These are phyloP conservation scores for Cynodonichthys magdalenae DNA, from an alignment of 2,797 vertebrate genomes.

Conservation along the genomic window DNA sequence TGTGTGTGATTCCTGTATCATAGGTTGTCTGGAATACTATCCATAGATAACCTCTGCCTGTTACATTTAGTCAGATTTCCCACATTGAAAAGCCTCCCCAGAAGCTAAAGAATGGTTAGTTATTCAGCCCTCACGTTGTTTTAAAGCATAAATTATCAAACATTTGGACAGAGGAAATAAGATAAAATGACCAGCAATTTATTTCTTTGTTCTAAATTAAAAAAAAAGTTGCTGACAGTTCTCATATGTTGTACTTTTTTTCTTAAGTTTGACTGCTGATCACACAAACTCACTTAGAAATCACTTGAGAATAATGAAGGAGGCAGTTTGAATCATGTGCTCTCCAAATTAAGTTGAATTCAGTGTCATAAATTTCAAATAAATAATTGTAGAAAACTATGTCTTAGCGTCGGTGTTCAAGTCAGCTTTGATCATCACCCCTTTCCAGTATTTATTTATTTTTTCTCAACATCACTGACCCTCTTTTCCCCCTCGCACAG, in stretches of 20 bases:
- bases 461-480: constrained; percentile 29
- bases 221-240: too few relatives aligned
- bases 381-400: constrained; percentile 21
- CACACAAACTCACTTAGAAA: background rate
- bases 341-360: background rate
- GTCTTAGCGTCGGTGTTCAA: background rate
- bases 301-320: background rate
- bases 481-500: constrained; percentile 17
- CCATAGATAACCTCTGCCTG: constrained; percentile 28
- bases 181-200: too few relatives aligned
- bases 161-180: too few relatives aligned
- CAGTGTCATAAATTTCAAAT: background rate
- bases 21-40: constrained; percentile 48
- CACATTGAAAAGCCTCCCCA: constrained; percentile 12
- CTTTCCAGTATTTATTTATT: constrained; percentile 23
- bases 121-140: too few relatives aligned
- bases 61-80: constrained; percentile 28
- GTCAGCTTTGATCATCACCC: constrained; percentile 30
- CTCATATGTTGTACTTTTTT: background rate
- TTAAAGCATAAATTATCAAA: too few relatives aligned
- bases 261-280: background rate
- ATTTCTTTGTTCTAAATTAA: too few relatives aligned
- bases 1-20: constrained; percentile 54
- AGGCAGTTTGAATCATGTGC: background rate
- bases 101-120: background rate